These are phyloP conservation scores for Vidua chalybeata DNA, from an alignment of 2,113 vertebrate genomes.

Conservation along the genomic window DNA sequence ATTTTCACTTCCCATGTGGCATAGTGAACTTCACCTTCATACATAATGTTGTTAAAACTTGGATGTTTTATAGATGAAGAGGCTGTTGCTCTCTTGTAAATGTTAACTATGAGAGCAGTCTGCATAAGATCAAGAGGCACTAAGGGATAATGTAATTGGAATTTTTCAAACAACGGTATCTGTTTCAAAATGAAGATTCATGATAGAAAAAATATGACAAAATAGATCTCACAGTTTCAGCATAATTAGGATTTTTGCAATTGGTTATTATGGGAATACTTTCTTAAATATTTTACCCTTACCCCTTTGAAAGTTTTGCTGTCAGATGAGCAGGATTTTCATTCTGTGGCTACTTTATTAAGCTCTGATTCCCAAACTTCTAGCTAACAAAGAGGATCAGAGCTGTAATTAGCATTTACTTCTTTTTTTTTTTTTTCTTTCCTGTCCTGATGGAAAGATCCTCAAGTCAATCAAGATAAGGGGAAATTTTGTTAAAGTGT, in stretches of 20 bases:
- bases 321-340: conserved; percentile 50
- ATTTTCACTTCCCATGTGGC: not conserved
- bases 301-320: conserved; percentile 13
- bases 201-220: conserved; percentile 50
- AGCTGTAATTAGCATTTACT: conserved; percentile 30
- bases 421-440: not conserved
- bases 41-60: conserved; percentile 41
- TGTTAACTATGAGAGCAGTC: conserved; percentile 56
- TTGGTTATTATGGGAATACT: conserved; percentile 34
- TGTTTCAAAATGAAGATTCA: conserved; percentile 61
- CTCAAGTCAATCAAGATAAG: conserved; percentile 40
- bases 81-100: conserved; percentile 49
- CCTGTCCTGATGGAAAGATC: conserved; percentile 24
- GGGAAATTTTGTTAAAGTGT: conserved; percentile 29
- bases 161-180: conserved; percentile 63
- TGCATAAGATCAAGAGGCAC: conserved; percentile 56
- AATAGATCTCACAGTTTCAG: conserved; percentile 56
- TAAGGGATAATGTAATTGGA: conserved; percentile 59
- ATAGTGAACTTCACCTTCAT: conserved; percentile 1
- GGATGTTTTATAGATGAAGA: conserved; percentile 54
- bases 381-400: conserved; percentile 38
- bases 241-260: conserved; percentile 60
- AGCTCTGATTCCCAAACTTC: conserved; percentile 40
- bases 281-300: conserved; percentile 53
- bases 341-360: conserved; percentile 61